Percentiles rank a stretch among this genome's conserved stretches.
phyloP scores from a whole-genome alignment of 2,888 invertebrate species.

The Antheraea yamamai region DNA sequence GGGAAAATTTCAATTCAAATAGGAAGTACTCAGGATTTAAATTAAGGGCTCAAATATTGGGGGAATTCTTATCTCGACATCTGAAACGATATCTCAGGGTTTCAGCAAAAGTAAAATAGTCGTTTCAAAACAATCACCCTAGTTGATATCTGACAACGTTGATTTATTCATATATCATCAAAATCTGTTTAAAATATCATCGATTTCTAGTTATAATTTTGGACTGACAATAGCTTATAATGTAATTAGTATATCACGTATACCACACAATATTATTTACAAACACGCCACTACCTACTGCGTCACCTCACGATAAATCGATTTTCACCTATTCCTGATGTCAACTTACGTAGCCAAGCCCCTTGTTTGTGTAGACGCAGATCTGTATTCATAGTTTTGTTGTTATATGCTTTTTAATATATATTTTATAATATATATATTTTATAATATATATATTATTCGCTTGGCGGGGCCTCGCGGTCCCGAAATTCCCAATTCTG shows the following conservation, averaged over 20 bases:
- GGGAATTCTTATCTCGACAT: no score
- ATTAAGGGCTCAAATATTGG: no score
- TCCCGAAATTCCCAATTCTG: no score
- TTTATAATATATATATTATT: no score
- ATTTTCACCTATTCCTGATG: constrained; percentile 41
- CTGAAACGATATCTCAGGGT: no score
- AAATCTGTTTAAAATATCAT: background rate
- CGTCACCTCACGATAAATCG: constrained; percentile 38
- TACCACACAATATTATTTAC: constrained; percentile 22
- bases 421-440: background rate
- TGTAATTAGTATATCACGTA: constrained; percentile 7
- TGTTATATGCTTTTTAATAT: background rate
- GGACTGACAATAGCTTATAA: background rate
- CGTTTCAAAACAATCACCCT: no score
- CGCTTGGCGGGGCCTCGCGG: no score
- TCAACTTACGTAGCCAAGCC: constrained; percentile 35
- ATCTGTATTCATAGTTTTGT: constrained; percentile 9
- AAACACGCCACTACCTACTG: constrained; percentile 20
- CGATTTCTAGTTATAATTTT: background rate
- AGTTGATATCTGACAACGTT: no score
- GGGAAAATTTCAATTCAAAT: no score
- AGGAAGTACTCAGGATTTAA: no score
- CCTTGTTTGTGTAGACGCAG: constrained; percentile 34
- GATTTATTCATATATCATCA: background rate
- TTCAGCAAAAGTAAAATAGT: no score